Evolutionary conservation across 2,888 invertebrate genomes (phyloP), one percentile per base, ranked within the genome.

Genomic region (Rhagium mordax): DNA sequence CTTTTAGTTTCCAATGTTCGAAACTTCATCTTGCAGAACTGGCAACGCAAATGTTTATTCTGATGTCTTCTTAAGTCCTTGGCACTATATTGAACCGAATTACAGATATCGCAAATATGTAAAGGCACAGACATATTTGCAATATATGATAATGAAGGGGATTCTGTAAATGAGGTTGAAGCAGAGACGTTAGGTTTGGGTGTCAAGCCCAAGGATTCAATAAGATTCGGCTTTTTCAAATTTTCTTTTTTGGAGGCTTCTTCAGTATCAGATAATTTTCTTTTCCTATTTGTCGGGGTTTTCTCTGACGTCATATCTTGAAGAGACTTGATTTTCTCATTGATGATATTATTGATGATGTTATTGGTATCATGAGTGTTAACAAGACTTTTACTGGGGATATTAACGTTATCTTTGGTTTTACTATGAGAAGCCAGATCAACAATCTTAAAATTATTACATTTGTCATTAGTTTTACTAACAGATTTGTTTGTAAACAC

Each of bases 21-120:
- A 69, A 82, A 82, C 49, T 62, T 71, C 4, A 29, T 24, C 55
- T 76, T 82, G 55, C 84, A 84, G 60, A 83, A 81, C 29, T 78
- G 80, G 62, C 84, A 84, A 18, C 71, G 73, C 57, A 77, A 77
- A 64, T 83, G 84, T 47, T 69, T 77, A 3, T 15, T 48, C 53
- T 69, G 68, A 62, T 84, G 84, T 20, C 47, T 67, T 47, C 77
- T 79, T 24, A 84, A 67, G 13, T 77, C 76, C 53, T 55, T 75
- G 0, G 70, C 51, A 21, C 21, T 77, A 24, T 75, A 62, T 53
- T 78, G 76, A 15, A 79, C 73, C n/a, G 75, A 70, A 69, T 80
- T 79, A 70, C 83, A 84, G 3, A 82, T 67, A 62, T 74, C 72
- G 59, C 84, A 84, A 8, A 78, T 67, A 10, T 68, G 76, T 6